Evolutionary conservation across 37 sponge, comb jelly and placozoan genomes (phyloP), one percentile per base, ranked within the genome.

Genomic region (Agelas oroides): DNA sequence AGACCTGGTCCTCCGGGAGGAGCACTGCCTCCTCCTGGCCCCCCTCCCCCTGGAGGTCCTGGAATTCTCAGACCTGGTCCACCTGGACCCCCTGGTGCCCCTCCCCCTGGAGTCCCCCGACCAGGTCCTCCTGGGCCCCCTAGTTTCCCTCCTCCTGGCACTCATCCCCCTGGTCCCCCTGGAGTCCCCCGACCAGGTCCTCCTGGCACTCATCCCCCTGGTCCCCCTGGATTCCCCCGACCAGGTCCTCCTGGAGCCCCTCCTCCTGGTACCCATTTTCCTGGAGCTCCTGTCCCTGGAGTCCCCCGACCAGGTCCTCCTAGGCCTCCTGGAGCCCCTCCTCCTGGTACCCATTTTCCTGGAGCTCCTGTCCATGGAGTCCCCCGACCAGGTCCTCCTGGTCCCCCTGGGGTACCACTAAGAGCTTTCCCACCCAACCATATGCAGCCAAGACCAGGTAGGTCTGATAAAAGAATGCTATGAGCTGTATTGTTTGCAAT

Each of bases 1-100:
- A n/a, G n/a, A n/a, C 18, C 35, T 69, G 34, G 18, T 28, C 12
- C 12, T 71, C 24, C 36, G 72, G 52, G 75, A 75, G 75, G 75
- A 18, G 14, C 59, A 53, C n/a, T n/a, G n/a, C n/a, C n/a, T n/a
- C 80, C 80, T 18, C 80, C 80, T 66, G 68, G 80, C 53, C 69
- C 70, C 27, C 80, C 80, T 66, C 80, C 46, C 32, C 11, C 62
- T 61, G 58, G 58, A 19, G 62, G 62, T 11, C 25, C 62, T 27
- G 25, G 2, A 11, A 25, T 23, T 14, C 24, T 24, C 25, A 18
- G 21, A 71, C 72, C 72, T 40, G n/a, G 52, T 11, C 72, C 36
- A 2, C 62, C 77, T 33, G 11, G 38, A 13, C 72, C 72, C 38
- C 72, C 38, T 35, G 38, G 34, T 8, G 38, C 38, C 72, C 72